These are phyloP conservation scores for Electrophaes corylata DNA, from an alignment of 2,888 invertebrate genomes.

Conservation along the genomic window DNA sequence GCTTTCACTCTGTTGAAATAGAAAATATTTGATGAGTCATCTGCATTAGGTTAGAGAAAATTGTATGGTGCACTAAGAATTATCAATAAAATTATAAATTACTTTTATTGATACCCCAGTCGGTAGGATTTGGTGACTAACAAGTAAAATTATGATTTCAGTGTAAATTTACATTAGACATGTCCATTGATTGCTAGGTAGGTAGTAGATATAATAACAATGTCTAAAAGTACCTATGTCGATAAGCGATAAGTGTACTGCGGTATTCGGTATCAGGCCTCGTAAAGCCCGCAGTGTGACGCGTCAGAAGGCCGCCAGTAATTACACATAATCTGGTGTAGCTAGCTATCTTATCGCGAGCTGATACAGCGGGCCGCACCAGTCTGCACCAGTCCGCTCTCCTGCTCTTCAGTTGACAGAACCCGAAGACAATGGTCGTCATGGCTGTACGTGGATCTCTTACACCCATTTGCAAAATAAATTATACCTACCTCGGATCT, in stretches of 20 bases:
- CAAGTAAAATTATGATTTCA: background rate
- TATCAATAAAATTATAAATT: background rate
- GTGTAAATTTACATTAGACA: conserved; percentile 1
- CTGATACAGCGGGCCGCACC: conserved; percentile 46
- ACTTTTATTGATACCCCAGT: too few relatives aligned
- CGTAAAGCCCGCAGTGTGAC: conserved; percentile 77
- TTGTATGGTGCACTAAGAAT: too few relatives aligned
- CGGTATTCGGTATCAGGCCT: conserved; percentile 65
- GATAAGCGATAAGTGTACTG: conserved; percentile 65
- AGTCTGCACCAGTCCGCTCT: conserved; percentile 30
- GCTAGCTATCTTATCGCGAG: conserved; percentile 58
- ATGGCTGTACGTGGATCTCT: conserved; percentile 59
- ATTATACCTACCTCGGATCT: conserved; percentile 30
- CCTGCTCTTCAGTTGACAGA: conserved; percentile 48
- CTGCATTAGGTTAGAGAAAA: too few relatives aligned
- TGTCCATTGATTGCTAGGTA: conserved; percentile 9
- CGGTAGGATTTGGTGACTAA: background rate
- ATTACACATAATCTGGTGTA: conserved; percentile 63
- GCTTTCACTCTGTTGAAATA: too few relatives aligned
- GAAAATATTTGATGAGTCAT: too few relatives aligned
- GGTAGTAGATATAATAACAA: conserved; percentile 8
- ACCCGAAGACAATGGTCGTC: conserved; percentile 66
- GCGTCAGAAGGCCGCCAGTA: conserved; percentile 56
- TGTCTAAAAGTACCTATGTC: conserved; percentile 8
- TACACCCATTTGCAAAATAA: conserved; percentile 5